phyloP scores from a whole-genome alignment of 2,797 vertebrate genomes.

The Hippocampus kuda region DNA sequence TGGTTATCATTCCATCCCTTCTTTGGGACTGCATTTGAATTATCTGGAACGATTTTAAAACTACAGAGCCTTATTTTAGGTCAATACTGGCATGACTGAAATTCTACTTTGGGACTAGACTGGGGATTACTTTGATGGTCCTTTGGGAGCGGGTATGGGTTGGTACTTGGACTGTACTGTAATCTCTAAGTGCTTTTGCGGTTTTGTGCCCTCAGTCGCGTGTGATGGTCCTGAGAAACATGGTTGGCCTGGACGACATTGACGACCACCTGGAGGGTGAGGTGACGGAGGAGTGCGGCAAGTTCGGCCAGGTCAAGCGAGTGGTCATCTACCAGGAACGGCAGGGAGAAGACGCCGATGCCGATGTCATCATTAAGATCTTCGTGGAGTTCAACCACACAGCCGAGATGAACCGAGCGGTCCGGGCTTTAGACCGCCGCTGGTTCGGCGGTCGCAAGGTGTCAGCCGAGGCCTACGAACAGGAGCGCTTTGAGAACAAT shows the following conservation, averaged over 20 bases:
- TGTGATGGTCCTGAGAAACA: slow-evolving; percentile 96
- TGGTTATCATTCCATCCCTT: too few relatives aligned
- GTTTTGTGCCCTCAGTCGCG: slow-evolving; percentile 71
- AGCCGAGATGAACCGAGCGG: slow-evolving; percentile 95
- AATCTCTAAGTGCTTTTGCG: slow-evolving; percentile 14
- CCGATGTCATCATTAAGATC: slow-evolving; percentile 97
- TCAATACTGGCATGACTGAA: too few relatives aligned
- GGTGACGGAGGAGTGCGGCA: slow-evolving; percentile 95
- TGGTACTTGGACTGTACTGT: slow-evolving; percentile 44
- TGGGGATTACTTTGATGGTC: too few relatives aligned
- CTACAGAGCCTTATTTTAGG: too few relatives aligned
- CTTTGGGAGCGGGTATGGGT: not conserved
- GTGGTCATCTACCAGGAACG: slow-evolving; percentile 99
- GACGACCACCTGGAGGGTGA: slow-evolving; percentile 95
- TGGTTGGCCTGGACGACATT: slow-evolving; percentile 98
- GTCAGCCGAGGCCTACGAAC: slow-evolving; percentile 92
- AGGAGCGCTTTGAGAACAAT: slow-evolving; percentile 95
- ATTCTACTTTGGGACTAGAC: too few relatives aligned
- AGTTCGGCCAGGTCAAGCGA: slow-evolving; percentile 90
- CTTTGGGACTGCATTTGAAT: too few relatives aligned
- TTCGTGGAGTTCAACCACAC: slow-evolving; percentile 95
- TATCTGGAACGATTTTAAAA: too few relatives aligned
- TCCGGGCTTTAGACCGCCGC: slow-evolving; percentile 94
- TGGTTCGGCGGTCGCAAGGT: slow-evolving; percentile 98
- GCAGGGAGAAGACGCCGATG: slow-evolving; percentile 95